Evolutionary conservation across 2,797 vertebrate species (phyloP).

Genomic region (Spinibarbus caldwelli): DNA sequence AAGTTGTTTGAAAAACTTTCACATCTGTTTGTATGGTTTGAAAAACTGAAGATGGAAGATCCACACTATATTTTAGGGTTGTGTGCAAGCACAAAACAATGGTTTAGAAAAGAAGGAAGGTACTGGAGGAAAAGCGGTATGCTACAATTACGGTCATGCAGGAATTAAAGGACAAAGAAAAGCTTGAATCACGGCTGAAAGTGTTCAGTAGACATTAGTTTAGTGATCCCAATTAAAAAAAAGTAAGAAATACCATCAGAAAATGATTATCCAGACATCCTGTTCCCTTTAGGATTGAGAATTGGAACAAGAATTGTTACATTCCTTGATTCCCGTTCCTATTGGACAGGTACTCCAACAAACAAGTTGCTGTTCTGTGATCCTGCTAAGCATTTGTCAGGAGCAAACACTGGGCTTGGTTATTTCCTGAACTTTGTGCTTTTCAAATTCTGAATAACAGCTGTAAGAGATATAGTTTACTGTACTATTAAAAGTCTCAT

Average conservation of each 20-base stretch:
- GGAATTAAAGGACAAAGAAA: constrained; percentile 1
- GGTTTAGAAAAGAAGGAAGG: not conserved
- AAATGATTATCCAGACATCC: not conserved
- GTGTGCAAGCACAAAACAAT: constrained; percentile 4
- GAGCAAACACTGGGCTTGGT: not conserved
- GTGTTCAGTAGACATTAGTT: not conserved
- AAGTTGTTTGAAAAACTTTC: constrained; percentile 1
- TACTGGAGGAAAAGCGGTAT: not conserved
- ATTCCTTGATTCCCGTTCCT: not conserved
- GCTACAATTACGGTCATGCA: constrained; percentile 15
- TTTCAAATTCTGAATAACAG: not conserved
- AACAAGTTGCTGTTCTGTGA: not conserved
- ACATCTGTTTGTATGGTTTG: not conserved
- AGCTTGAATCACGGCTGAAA: not conserved
- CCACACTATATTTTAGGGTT: not conserved
- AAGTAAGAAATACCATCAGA: not conserved
- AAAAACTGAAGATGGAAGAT: not conserved
- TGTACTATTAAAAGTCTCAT: constrained; percentile 14
- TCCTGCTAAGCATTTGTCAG: not conserved
- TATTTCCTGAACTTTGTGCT: not conserved
- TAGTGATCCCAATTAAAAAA: not conserved
- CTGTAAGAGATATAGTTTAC: not conserved
- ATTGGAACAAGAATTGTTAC: not conserved
- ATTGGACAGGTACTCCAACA: not conserved
- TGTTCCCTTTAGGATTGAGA: not conserved